Evolutionary conservation across 2,888 invertebrate genomes (phyloP).

Genomic region (Tenthredo scrophulariae): DNA sequence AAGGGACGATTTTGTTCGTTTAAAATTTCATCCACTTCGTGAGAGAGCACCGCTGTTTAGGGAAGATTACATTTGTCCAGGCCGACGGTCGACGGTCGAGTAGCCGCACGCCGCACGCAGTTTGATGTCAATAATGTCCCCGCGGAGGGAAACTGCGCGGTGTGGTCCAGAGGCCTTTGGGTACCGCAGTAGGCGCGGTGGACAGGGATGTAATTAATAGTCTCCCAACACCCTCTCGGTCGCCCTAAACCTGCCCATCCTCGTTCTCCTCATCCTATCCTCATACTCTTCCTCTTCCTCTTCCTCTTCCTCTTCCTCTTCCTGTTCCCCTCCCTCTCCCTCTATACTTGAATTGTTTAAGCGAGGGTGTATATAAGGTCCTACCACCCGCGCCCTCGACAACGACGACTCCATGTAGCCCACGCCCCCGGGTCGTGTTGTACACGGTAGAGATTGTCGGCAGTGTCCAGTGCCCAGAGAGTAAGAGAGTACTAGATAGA

Average conservation of each 20-base stretch:
- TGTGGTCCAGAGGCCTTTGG: neutral
- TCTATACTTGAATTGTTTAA: constrained; percentile 50
- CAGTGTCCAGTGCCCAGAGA: neutral
- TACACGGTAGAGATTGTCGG: constrained; percentile 46
- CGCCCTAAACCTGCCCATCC: constrained; percentile 60
- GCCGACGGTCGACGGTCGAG: constrained; percentile 55
- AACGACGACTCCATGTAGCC: constrained; percentile 34
- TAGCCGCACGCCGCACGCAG: constrained; percentile 58
- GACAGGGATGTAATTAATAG: constrained; percentile 49
- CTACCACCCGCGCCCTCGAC: constrained; percentile 34
- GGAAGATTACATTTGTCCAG: constrained; percentile 72
- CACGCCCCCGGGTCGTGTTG: constrained; percentile 45
- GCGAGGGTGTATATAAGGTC: constrained; percentile 37
- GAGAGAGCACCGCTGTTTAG: constrained; percentile 66
- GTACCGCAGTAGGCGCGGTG: constrained; percentile 17
- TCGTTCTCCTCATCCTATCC: constrained; percentile 56
- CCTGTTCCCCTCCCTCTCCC: constrained; percentile 35
- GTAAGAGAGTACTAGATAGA: neutral
- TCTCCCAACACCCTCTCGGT: constrained; percentile 55
- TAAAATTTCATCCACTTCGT: constrained; percentile 7
- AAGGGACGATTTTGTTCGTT: neutral
- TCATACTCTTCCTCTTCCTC: constrained; percentile 32
- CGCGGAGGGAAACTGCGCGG: constrained; percentile 34
- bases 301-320: constrained; percentile 35
- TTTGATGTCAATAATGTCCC: constrained; percentile 68